Evolutionary conservation across 2,113 vertebrate species (phyloP).

Genomic region (Zapornia atra): DNA sequence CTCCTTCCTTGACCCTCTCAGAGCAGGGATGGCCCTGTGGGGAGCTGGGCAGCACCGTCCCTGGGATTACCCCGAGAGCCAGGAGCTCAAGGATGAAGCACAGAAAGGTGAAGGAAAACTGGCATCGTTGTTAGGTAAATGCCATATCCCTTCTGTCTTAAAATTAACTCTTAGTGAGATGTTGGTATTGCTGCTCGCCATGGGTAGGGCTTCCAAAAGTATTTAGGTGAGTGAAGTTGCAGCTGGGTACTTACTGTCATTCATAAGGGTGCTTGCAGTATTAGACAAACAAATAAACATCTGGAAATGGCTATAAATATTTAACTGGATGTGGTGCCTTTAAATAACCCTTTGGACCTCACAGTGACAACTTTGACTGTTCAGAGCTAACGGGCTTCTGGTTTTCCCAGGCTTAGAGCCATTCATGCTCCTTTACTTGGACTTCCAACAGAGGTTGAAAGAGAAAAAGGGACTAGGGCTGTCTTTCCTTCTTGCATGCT

Average conservation of each 20-base stretch:
- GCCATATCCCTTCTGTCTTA: neutral
- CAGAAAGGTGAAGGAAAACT: neutral
- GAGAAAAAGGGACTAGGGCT: neutral
- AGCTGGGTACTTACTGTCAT: neutral
- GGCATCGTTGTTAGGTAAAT: neutral
- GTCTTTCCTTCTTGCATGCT: neutral
- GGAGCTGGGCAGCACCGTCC: neutral
- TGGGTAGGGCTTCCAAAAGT: neutral
- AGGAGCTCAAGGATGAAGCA: neutral
- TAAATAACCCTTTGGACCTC: neutral
- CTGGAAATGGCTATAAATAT: neutral
- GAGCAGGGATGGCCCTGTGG: rapidly evolving
- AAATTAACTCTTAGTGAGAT: neutral
- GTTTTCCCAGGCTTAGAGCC: neutral
- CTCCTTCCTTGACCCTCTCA: neutral
- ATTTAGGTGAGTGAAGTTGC: neutral
- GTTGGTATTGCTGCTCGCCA: neutral
- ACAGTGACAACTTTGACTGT: neutral
- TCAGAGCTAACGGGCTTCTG: neutral
- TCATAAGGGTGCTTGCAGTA: neutral
- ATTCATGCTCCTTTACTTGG: neutral
- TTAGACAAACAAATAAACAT: neutral
- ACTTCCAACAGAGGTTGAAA: neutral
- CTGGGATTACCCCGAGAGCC: neutral
- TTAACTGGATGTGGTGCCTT: neutral